phyloP scores from a whole-genome alignment of 2,888 invertebrate species.

The Tanypteryx hageni region DNA sequence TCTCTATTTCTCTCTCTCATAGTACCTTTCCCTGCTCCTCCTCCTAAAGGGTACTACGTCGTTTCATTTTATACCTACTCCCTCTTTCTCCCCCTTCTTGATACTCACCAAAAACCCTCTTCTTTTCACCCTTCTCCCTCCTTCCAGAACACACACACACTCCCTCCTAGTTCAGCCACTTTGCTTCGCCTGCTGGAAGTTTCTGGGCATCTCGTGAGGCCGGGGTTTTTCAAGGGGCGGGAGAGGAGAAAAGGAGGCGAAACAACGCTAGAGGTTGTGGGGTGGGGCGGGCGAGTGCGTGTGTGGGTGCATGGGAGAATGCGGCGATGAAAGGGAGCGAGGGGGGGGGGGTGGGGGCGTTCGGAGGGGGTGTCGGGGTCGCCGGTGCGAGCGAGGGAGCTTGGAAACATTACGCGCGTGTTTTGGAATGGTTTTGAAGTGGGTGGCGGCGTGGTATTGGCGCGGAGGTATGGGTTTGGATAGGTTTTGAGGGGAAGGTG shows the following conservation, averaged over 20 bases:
- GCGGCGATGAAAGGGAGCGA: not conserved
- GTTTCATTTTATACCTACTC: not conserved
- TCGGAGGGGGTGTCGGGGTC: not conserved
- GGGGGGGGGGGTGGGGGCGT: not conserved
- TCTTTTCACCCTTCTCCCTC: not conserved
- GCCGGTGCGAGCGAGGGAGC: not conserved
- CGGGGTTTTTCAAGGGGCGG: too few relatives aligned
- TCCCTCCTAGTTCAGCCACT: not conserved
- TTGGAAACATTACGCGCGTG: not conserved
- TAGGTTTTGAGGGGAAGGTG: too few relatives aligned
- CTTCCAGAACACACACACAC: not conserved
- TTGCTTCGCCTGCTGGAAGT: too few relatives aligned
- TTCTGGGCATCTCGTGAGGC: too few relatives aligned
- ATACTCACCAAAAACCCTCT: not conserved
- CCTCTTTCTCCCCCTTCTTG: not conserved
- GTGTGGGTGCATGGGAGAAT: slow-evolving; percentile 55
- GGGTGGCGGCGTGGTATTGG: too few relatives aligned
- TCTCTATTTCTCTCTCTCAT: not conserved
- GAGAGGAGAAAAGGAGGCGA: too few relatives aligned
- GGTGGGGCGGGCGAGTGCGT: slow-evolving; percentile 69
- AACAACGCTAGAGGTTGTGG: too few relatives aligned
- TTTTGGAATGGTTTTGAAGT: not conserved
- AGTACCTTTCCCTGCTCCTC: not conserved
- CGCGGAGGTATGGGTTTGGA: too few relatives aligned
- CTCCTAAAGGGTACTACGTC: not conserved